Evolutionary conservation across 2,797 vertebrate species (phyloP), one percentile per base, ranked within the genome.

Genomic region (Holocentrus rufus): DNA sequence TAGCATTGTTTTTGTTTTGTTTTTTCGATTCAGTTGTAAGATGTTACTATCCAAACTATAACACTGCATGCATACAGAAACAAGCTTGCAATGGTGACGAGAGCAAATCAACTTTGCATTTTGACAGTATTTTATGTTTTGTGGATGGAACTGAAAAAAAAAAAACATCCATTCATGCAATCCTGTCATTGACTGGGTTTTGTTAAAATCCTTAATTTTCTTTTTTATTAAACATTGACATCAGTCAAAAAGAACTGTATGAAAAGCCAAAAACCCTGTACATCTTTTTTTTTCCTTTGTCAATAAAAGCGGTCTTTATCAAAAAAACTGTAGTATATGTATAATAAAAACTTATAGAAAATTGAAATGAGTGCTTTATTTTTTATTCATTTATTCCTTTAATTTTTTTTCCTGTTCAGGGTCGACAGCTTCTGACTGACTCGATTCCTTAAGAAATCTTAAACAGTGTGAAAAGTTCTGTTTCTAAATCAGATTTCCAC

Each of bases 281-380:
- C 78, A 85, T 80, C 53, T 63, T 79, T 86, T 74, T 82, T 82
- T 17, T 67, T 68, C 69, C 81, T 85, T 79, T 89, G 85, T 91
- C 83, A 87, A 87, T 82, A 89, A 88, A 88, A 83, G 69, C 86
- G 76, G 85, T 90, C 85, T 90, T 90, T 91, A 89, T 89, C 77
- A 78, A 86, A 80, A 77, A 85, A 80, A n/a, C 82, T 93, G 91
- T 92, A 90, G 88, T 90, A 90, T 91, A 92, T 92, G 92, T 92
- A 93, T 89, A 93, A 93, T 92, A 90, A 94, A 91, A 85, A 85
- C 85, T 89, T 92, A 11, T 91, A 88, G 76, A 91, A 92, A 91
- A 87, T 8, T 80, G 22, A 88, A 55, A 50, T 0, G 23, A 66
- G 11, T 61, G n/a, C 2, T 27, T 14, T 15, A 23, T 54, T 47